These are phyloP conservation scores for Xiphorhynchus elegans DNA, from an alignment of 2,113 vertebrate species.

Conservation along the genomic window DNA sequence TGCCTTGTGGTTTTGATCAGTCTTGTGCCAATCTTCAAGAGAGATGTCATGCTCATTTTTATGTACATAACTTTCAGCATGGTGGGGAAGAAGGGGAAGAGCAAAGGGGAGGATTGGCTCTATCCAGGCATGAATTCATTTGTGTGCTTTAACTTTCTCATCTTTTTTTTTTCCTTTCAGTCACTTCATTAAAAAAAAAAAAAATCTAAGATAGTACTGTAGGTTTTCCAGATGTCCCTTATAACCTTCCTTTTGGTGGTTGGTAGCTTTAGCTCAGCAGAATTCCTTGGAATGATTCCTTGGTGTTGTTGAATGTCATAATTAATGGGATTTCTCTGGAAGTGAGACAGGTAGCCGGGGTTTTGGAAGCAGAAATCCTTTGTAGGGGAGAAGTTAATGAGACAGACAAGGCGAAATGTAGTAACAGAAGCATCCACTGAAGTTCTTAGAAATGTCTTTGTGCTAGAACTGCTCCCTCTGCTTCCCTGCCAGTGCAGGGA, in stretches of 20 bases:
- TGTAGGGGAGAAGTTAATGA: constrained; percentile 17
- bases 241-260: not conserved
- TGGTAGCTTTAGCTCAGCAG: not conserved
- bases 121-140: rapidly evolving
- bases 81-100: not conserved
- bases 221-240: not conserved
- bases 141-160: not conserved
- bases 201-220: not conserved
- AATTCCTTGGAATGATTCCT: constrained; percentile 21
- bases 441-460: not conserved
- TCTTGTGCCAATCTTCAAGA: not conserved
- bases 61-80: not conserved
- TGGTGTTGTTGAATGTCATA: not conserved
- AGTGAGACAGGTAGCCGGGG: not conserved
- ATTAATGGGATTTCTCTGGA: constrained; percentile 30
- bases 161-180: not conserved
- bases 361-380: constrained; percentile 13
- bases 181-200: not conserved
- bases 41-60: not conserved
- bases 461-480: not conserved
- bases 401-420: not conserved
- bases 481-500: not conserved
- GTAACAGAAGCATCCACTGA: not conserved
- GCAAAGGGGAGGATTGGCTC: not conserved
- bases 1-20: not conserved